phyloP scores from a whole-genome alignment of 2,113 vertebrate species.

The Callithrix jacchus region DNA sequence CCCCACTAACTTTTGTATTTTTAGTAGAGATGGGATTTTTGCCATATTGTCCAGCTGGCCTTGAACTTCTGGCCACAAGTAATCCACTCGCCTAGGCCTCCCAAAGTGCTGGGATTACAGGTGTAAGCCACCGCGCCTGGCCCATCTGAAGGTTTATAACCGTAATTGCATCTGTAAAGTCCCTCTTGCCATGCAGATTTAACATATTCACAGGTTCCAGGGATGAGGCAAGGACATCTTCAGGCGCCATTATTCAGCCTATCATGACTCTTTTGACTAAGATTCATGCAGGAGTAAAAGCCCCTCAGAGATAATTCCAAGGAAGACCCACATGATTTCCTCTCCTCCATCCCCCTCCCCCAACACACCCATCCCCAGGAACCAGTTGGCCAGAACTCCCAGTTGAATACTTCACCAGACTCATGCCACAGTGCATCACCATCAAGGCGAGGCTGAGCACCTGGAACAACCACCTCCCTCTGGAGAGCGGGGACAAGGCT shows the following conservation, averaged over 20 bases:
- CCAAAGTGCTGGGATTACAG: no score
- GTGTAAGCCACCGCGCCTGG: no score
- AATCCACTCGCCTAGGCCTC: no score
- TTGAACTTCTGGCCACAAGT: no score
- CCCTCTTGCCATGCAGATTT: neutral
- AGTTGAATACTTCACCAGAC: neutral
- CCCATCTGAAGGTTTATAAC: neutral
- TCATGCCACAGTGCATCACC: neutral
- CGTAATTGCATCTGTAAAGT: conserved; percentile 11
- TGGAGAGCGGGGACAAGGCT: neutral
- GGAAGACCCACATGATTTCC: neutral
- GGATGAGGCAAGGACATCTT: neutral
- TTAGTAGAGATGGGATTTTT: no score
- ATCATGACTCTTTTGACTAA: neutral
- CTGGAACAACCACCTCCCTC: conserved; percentile 1
- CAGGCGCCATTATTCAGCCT: neutral
- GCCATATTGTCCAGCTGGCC: no score
- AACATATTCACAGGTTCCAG: neutral
- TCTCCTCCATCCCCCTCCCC: neutral
- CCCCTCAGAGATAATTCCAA: neutral
- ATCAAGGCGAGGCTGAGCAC: neutral
- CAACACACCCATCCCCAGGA: neutral
- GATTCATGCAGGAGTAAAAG: neutral
- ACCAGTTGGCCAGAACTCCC: neutral
- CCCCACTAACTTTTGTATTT: no score